A percentile compares a stretch with the other conserved stretches of the same genome.
phyloP scores from a whole-genome alignment of 2,113 vertebrate species.

The Pteropus alecto region DNA sequence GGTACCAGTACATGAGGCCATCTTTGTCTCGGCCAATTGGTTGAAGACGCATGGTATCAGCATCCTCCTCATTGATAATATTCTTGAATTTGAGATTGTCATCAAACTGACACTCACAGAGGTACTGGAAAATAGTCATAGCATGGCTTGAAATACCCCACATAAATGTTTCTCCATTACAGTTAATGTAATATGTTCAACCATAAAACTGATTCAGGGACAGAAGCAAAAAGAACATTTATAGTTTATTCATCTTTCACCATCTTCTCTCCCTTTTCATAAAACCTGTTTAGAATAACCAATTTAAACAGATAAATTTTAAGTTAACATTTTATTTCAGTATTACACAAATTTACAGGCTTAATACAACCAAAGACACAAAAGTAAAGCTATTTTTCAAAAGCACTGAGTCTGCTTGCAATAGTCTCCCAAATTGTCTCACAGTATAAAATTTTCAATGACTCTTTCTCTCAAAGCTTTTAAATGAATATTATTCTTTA shows the following conservation, averaged over 20 bases:
- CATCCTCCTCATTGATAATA: slow-evolving; percentile 95
- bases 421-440: neutral
- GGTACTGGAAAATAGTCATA: slow-evolving; percentile 86
- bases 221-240: neutral
- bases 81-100: slow-evolving; percentile 99
- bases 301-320: slow-evolving; percentile 1
- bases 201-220: neutral
- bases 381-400: slow-evolving; percentile 31
- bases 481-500: neutral
- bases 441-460: neutral
- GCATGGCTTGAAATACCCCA: neutral
- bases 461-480: neutral
- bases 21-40: slow-evolving; percentile 94
- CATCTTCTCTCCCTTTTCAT: neutral
- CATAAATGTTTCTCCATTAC: neutral
- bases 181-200: neutral
- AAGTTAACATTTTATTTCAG: slow-evolving; percentile 31
- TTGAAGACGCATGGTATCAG: slow-evolving; percentile 95
- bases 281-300: neutral
- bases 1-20: slow-evolving; percentile 97
- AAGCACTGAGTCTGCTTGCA: neutral
- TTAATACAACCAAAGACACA: neutral
- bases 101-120: slow-evolving; percentile 99
- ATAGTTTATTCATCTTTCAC: neutral
- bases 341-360: neutral